Conservation (phyloP, 1,140 invertebrate species). For the Phenacoccus solenopsis region DNA sequence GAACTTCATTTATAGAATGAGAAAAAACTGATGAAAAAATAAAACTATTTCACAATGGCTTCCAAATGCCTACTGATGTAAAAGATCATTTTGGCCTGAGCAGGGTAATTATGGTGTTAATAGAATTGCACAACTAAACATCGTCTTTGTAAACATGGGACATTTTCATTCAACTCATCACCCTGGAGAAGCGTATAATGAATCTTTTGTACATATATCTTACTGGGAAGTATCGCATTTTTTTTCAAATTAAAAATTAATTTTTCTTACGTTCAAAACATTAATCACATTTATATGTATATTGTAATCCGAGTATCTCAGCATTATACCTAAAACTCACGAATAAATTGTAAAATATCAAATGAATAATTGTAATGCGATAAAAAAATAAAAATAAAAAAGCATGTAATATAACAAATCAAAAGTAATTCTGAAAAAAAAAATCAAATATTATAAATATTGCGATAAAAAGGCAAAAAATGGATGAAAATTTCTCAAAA, state of each 20-base stretch:
- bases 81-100: no score
- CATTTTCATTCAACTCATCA: no score
- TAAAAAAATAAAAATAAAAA: neutral
- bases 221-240: no score
- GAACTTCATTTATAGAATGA: no score
- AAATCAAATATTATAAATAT: neutral
- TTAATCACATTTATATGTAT: neutral
- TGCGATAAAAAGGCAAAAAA: neutral
- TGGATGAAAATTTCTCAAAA: no score
- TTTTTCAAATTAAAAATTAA: no score
- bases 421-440: neutral
- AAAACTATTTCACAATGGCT: no score
- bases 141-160: neutral
- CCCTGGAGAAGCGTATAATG: no score
- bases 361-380: neutral
- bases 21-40: no score
- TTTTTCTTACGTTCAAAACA: neutral
- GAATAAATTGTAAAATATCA: neutral
- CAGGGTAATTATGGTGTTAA: no score
- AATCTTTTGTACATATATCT: no score
- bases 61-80: no score
- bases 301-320: neutral
- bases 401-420: neutral
- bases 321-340: neutral
- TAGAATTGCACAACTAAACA: neutral